phyloP scores from a whole-genome alignment of 2,113 vertebrate species.

The Haplochromis vanheusdeni region DNA sequence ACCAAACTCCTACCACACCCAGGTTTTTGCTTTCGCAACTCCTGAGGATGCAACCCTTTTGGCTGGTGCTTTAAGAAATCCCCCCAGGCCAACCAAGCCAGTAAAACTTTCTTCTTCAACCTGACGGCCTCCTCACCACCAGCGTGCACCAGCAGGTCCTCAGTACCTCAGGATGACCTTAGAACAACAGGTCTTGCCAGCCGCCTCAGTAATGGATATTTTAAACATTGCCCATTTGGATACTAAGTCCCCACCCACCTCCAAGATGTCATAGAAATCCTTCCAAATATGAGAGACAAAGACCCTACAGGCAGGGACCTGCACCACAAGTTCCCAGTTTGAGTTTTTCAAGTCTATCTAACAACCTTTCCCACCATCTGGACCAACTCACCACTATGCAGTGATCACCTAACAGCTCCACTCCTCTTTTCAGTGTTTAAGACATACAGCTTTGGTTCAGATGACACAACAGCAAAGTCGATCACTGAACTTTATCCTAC shows the following conservation, averaged over 20 bases:
- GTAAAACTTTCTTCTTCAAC: background rate
- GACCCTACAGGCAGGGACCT: background rate
- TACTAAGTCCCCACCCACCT: background rate
- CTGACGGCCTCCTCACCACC: accelerated
- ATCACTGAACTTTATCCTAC: background rate
- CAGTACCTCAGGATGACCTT: background rate
- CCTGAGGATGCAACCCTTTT: background rate
- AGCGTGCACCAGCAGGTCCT: background rate
- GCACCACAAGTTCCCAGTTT: background rate
- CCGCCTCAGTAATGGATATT: background rate
- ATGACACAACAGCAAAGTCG: background rate
- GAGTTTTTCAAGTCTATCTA: background rate
- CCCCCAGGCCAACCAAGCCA: background rate
- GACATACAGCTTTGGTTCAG: background rate
- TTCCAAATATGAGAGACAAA: background rate
- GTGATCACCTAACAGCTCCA: background rate
- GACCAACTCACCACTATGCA: background rate
- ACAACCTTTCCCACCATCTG: background rate
- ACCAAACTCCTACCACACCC: background rate
- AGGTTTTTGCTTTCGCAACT: background rate
- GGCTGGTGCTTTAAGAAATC: background rate
- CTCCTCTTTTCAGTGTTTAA: background rate
- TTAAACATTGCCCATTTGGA: background rate
- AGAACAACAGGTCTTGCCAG: background rate
- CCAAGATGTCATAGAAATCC: background rate